phyloP scores from a whole-genome alignment of 92 coral and sea anemone genomes.

The Diadumene lineata region DNA sequence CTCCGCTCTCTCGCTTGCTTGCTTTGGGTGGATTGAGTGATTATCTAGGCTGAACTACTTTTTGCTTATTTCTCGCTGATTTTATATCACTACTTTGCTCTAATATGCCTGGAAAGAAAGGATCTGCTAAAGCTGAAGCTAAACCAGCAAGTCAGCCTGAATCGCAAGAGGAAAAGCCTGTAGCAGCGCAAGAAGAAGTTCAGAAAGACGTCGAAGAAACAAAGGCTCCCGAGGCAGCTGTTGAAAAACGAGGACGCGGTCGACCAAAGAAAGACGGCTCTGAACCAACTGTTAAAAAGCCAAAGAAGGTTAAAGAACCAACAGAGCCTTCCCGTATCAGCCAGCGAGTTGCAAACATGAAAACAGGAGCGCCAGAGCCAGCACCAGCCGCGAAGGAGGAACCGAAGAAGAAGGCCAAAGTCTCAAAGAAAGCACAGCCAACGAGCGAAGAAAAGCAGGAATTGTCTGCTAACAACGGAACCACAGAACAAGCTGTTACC shows the following conservation, averaged over 20 bases:
- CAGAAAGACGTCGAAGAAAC: conserved; percentile 31
- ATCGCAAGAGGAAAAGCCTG: conserved; percentile 47
- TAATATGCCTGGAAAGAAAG: conserved; percentile 63
- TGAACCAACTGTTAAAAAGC: conserved; percentile 61
- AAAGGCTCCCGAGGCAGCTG: conserved; percentile 32
- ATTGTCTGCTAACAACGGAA: conserved; percentile 35
- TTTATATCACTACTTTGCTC: conserved; percentile 16
- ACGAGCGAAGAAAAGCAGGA: conserved; percentile 26
- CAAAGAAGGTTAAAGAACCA: conserved; percentile 56
- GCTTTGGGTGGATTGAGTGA: conserved; percentile 29
- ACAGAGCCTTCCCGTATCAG: conserved; percentile 56
- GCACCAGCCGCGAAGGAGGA: conserved; percentile 29
- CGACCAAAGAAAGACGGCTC: conserved; percentile 58
- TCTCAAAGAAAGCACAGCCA: neutral
- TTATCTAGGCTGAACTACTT: conserved; percentile 5
- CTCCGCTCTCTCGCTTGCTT: conserved; percentile 23
- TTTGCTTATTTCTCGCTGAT: conserved; percentile 35
- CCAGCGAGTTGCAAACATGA: conserved; percentile 64
- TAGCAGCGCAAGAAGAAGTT: conserved; percentile 38
- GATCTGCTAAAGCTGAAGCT: conserved; percentile 36
- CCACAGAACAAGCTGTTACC: conserved; percentile 41
- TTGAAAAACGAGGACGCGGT: conserved; percentile 51
- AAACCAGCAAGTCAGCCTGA: conserved; percentile 34
- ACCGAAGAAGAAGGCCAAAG: conserved; percentile 29
- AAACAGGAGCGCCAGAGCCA: conserved; percentile 56